Evolutionary conservation across 2,113 vertebrate genomes (phyloP), one percentile per base, ranked within the genome.

Genomic region (Origma solitaria): DNA sequence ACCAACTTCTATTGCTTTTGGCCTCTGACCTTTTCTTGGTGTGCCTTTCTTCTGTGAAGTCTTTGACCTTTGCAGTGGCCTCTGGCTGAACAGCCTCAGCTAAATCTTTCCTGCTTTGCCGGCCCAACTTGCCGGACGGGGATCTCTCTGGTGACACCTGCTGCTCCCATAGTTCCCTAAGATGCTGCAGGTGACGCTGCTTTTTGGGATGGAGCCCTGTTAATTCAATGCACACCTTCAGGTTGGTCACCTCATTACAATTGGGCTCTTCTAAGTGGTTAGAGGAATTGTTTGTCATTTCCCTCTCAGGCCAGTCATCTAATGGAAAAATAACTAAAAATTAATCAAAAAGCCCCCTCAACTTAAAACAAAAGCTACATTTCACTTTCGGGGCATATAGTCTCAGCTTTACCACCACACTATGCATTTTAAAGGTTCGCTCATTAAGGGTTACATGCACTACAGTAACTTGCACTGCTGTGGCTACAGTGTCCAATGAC

Each of bases 221-320:
- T 97, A 99, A 98, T 98, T 99, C 99, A 95, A 99, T 99, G 98
- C 99, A 99, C 97, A 99, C 99, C 97, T 99, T 99, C 97, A 99
- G 98, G 98, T 99, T 99, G 96, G 98, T 98, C 97, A 99, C 99
- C 97, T 99, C 98, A 98, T 97, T 98, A 98, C 97, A 98, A 98
- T 97, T 98, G 97, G 98, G 97, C 92, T 98, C 99, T 95, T 99
- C 99, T 96, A 98, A 98, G 81, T 98, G 98, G 97, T 99, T 98
- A 97, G 98, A 98, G 97, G 98, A 98, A 98, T 93, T 97, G 94
- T 98, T 98, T 98, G 98, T 98, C 97, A 98, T 97, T 97, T 98
- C 98, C 98, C 98, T 99, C 97, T 98, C 97, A 96, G 97, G 96
- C 97, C 97, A 98, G 98, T 98, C 98, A 98, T 98, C 98, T 98